Conservation (phyloP, 2,113 vertebrate species). For the Siphamia tubifer region DNA sequence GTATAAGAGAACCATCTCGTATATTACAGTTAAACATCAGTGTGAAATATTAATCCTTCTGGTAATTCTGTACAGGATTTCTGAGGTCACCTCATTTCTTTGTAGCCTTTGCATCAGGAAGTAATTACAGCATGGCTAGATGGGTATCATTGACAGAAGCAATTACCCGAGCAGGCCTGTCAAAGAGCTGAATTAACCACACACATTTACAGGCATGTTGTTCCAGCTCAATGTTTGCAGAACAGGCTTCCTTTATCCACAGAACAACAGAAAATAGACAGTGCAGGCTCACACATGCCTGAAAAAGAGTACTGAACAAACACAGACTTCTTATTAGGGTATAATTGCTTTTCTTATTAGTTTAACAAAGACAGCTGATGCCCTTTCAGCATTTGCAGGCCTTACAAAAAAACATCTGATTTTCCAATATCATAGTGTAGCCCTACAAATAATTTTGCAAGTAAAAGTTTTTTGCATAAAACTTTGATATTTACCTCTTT, state of each 20-base stretch:
- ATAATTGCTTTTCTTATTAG: neutral
- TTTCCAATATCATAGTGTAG: neutral
- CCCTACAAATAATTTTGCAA: slow-evolving; percentile 43
- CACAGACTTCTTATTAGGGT: neutral
- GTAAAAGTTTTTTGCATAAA: slow-evolving; percentile 56
- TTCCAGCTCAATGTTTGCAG: slow-evolving; percentile 32
- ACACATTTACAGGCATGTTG: slow-evolving; percentile 40
- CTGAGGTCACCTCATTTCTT: slow-evolving; percentile 52
- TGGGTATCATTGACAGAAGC: slow-evolving; percentile 58
- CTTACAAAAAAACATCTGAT: neutral
- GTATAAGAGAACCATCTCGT: slow-evolving; percentile 13
- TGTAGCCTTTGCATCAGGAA: slow-evolving; percentile 59
- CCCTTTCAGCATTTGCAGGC: neutral
- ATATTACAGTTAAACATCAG: slow-evolving; percentile 28
- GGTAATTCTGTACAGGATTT: slow-evolving; percentile 46
- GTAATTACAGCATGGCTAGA: slow-evolving; percentile 64
- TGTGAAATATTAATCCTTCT: slow-evolving; percentile 53
- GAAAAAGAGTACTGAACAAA: slow-evolving; percentile 10
- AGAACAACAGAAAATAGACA: neutral
- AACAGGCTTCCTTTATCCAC: slow-evolving; percentile 9
- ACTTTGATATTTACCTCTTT: slow-evolving; percentile 61
- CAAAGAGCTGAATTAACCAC: slow-evolving; percentile 46
- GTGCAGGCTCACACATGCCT: neutral
- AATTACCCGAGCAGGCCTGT: slow-evolving; percentile 52
- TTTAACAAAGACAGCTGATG: neutral